Percentiles rank a stretch among this genome's conserved stretches.
Evolutionary conservation across 2,888 invertebrate species (phyloP).

Genomic region (Heterodera filipjevi): DNA sequence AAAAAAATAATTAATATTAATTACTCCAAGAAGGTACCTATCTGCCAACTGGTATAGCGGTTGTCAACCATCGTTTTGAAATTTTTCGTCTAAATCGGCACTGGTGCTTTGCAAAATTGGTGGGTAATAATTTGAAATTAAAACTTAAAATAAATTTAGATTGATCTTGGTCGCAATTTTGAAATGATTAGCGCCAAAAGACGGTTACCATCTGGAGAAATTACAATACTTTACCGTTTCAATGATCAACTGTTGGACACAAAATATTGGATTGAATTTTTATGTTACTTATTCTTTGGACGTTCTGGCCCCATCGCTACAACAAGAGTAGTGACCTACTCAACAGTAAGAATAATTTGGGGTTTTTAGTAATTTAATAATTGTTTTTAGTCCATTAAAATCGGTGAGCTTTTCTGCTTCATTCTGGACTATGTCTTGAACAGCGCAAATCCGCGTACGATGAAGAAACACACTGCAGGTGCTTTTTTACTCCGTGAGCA

Average conservation of each 20-base stretch:
- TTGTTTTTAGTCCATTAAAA: background rate
- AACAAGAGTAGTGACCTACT: background rate
- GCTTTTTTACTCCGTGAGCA: background rate
- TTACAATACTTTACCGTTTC: background rate
- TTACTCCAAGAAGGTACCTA: background rate
- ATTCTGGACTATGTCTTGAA: background rate
- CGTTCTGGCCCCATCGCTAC: background rate
- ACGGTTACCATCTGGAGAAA: background rate
- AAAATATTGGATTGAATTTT: background rate
- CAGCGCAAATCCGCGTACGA: background rate
- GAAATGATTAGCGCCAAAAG: background rate
- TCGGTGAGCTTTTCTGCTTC: background rate
- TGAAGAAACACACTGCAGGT: background rate
- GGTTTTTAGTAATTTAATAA: background rate
- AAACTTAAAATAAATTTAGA: background rate
- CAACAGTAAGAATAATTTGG: background rate
- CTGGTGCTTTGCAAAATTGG: background rate
- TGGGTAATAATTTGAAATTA: background rate
- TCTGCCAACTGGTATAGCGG: background rate
- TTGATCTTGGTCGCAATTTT: background rate
- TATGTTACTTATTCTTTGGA: background rate
- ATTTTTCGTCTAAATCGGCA: background rate
- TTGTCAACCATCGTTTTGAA: background rate
- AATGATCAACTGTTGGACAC: background rate
- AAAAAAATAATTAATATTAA: background rate